phyloP scores from a whole-genome alignment of 2,113 vertebrate genomes.

The Poecile atricapillus region DNA sequence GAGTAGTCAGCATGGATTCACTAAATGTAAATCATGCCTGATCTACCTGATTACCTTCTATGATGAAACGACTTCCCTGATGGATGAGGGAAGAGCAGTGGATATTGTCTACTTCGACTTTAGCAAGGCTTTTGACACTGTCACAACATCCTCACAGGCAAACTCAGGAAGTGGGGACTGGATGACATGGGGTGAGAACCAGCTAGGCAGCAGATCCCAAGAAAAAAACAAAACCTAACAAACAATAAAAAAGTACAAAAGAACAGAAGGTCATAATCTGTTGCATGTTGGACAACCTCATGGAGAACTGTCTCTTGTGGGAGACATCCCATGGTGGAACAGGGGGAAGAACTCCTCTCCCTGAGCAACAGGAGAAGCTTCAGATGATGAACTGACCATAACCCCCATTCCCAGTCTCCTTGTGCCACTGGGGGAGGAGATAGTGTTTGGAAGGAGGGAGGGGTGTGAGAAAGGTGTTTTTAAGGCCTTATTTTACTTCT shows the following conservation, averaged over 20 bases:
- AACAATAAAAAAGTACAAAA: too few relatives aligned
- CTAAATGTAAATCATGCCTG: not conserved
- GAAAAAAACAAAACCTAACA: too few relatives aligned
- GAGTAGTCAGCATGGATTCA: not conserved
- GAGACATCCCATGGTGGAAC: not conserved
- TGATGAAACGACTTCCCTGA: rapidly evolving
- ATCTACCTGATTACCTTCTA: not conserved
- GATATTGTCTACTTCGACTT: not conserved
- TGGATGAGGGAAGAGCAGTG: not conserved
- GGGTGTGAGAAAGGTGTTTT: not conserved
- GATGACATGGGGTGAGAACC: not conserved
- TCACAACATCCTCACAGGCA: not conserved
- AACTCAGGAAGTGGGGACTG: not conserved
- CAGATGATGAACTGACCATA: rapidly evolving
- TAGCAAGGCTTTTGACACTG: not conserved
- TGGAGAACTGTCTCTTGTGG: not conserved
- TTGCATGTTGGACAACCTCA: not conserved
- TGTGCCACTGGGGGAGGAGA: rapidly evolving
- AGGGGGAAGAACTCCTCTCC: not conserved
- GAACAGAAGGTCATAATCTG: too few relatives aligned
- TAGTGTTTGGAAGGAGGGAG: not conserved
- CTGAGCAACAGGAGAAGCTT: not conserved
- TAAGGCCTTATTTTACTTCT: not conserved
- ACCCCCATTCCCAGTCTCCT: not conserved
- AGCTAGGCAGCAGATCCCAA: not conserved